A percentile compares a stretch with the other conserved stretches of the same genome.
Evolutionary conservation across 2,888 invertebrate genomes (phyloP).

Genomic region (Sceliomorpha sp.): DNA sequence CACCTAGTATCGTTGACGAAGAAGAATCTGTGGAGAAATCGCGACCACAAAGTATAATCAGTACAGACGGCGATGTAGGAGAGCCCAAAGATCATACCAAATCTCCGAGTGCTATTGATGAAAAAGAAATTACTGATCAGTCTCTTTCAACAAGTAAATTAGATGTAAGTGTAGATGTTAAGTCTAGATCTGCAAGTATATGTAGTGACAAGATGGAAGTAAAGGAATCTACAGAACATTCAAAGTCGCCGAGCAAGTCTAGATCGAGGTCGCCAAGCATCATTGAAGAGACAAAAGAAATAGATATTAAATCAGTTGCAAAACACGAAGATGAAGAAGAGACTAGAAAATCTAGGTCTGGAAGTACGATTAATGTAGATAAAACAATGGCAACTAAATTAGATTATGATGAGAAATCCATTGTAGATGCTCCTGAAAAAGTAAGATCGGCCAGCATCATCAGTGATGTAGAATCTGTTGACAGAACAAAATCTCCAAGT

Average conservation of each 20-base stretch:
- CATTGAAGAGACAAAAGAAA: conserved; percentile 33
- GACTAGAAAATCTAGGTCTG: conserved; percentile 54
- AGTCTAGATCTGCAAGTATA: conserved; percentile 34
- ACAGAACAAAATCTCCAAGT: conserved; percentile 59
- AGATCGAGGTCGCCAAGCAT: conserved; percentile 47
- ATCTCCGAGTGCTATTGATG: conserved; percentile 23
- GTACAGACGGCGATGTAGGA: conserved; percentile 17
- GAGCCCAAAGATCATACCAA: too few species aligned
- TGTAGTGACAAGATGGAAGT: conserved; percentile 13
- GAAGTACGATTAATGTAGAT: conserved; percentile 53
- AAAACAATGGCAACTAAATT: conserved; percentile 33
- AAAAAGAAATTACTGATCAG: too few species aligned
- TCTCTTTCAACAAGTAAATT: too few species aligned
- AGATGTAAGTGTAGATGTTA: conserved; percentile 10
- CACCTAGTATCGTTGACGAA: conserved; percentile 40
- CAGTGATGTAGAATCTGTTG: conserved; percentile 56
- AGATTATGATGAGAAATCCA: conserved; percentile 46
- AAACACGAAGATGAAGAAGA: conserved; percentile 31
- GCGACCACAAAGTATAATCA: background rate
- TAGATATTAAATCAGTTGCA: conserved; percentile 16
- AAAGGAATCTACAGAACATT: conserved; percentile 1
- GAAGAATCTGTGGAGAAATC: conserved; percentile 55
- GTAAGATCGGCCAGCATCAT: conserved; percentile 57
- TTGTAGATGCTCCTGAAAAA: conserved; percentile 42
- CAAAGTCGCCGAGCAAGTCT: conserved; percentile 39